phyloP scores from a whole-genome alignment of 1,140 invertebrate genomes.

The Proctacanthus coquilletti region DNA sequence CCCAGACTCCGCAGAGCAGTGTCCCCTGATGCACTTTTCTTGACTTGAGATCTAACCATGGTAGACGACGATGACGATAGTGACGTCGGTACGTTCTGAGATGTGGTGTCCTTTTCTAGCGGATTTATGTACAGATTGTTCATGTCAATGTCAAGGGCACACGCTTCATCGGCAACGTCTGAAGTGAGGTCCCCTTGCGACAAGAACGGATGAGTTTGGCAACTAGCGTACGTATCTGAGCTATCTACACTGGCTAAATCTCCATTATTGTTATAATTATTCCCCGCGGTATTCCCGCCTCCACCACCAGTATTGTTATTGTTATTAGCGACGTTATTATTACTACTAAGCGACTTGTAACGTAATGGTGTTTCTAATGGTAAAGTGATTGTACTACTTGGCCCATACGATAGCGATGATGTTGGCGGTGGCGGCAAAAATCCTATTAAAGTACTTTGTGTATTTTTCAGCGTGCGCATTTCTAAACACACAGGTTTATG shows the following conservation, averaged over 20 bases:
- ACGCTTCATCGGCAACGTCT: slow-evolving; percentile 38
- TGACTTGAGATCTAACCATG: slow-evolving; percentile 35
- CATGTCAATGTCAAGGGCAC: slow-evolving; percentile 33
- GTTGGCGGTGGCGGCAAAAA: slow-evolving; percentile 13
- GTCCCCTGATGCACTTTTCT: slow-evolving; percentile 64
- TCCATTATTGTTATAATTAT: slow-evolving; percentile 35
- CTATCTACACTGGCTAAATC: slow-evolving; percentile 64
- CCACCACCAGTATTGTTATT: slow-evolving; percentile 9
- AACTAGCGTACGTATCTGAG: slow-evolving; percentile 88
- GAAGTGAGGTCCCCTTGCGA: slow-evolving; percentile 66
- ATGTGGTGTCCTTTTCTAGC: slow-evolving; percentile 41
- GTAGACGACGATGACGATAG: slow-evolving; percentile 19
- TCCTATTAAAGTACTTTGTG: slow-evolving; percentile 17
- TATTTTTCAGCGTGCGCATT: slow-evolving; percentile 34
- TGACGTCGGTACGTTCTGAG: no score
- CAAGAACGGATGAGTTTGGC: slow-evolving; percentile 84
- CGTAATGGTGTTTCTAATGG: slow-evolving; percentile 20
- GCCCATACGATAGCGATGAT: slow-evolving; percentile 23
- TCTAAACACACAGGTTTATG: slow-evolving; percentile 61
- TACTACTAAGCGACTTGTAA: slow-evolving; percentile 10
- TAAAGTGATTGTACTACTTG: slow-evolving; percentile 24
- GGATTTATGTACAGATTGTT: slow-evolving; percentile 89
- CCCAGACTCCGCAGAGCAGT: slow-evolving; percentile 40
- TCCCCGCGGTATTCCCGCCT: slow-evolving; percentile 20
- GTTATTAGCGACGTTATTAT: slow-evolving; percentile 5